These are phyloP conservation scores for Cyrtonyx montezumae DNA, from an alignment of 2,113 vertebrate species.

Conservation along the genomic window DNA sequence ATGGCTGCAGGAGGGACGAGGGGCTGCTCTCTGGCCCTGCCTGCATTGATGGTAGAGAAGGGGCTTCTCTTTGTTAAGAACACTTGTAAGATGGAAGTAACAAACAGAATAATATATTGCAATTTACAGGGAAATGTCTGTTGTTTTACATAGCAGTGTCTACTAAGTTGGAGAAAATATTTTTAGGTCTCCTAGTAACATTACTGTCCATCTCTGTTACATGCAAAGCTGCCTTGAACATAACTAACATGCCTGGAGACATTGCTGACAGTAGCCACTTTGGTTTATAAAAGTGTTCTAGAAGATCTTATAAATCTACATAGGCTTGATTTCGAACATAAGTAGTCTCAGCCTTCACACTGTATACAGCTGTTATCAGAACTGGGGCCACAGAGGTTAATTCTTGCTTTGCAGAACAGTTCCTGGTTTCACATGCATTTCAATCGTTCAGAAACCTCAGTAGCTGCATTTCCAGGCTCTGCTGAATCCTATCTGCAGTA, in stretches of 20 bases:
- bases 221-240: neutral
- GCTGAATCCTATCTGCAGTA: neutral
- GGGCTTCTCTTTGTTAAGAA: neutral
- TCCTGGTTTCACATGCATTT: neutral
- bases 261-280: neutral
- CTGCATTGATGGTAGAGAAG: neutral
- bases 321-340: constrained; percentile 39
- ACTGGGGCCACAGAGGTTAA: neutral
- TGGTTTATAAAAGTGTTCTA: constrained; percentile 33
- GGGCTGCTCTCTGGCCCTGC: neutral
- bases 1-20: neutral
- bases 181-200: constrained; percentile 12
- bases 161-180: neutral
- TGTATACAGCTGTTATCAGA: neutral
- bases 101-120: neutral
- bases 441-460: neutral
- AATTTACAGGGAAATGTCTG: neutral
- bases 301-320: constrained; percentile 33
- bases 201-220: neutral
- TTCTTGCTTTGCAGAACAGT: neutral
- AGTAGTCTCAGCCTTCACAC: constrained; percentile 17
- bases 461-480: neutral
- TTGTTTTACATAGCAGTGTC: neutral
- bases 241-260: neutral
- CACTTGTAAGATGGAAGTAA: neutral